Percentiles rank a stretch among this genome's conserved stretches.
Evolutionary conservation across 2,888 invertebrate genomes (phyloP).

Genomic region (Lumbricus terrestris): DNA sequence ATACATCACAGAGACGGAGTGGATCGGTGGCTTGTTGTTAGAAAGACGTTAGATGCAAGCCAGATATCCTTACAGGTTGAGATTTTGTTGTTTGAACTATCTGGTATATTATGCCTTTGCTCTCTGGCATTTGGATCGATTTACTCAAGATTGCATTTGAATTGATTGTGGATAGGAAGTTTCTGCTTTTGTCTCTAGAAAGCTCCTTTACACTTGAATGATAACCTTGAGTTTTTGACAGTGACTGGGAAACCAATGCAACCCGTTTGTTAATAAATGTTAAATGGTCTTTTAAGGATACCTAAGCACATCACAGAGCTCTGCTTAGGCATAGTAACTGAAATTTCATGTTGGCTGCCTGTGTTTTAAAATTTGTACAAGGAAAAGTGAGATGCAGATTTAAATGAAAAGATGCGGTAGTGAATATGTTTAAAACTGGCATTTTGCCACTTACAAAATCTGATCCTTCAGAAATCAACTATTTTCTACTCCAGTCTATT

Average conservation of each 20-base stretch:
- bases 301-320: background rate
- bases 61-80: slow-evolving; percentile 35
- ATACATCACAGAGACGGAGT: slow-evolving; percentile 44
- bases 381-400: background rate
- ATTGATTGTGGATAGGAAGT: background rate
- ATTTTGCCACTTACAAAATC: background rate
- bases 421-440: background rate
- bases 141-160: no score
- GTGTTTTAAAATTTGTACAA: background rate
- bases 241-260: no score
- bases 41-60: slow-evolving; percentile 49
- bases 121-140: no score
- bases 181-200: background rate
- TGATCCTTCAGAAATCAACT: background rate
- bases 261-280: background rate
- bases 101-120: background rate
- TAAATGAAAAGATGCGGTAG: background rate
- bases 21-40: slow-evolving; percentile 53
- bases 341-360: background rate
- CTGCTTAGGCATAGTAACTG: background rate
- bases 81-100: background rate
- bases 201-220: background rate
- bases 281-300: background rate
- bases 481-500: background rate
- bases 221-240: no score